These are phyloP conservation scores for Oryzias javanicus DNA, from an alignment of 2,113 vertebrate genomes.

Conservation along the genomic window DNA sequence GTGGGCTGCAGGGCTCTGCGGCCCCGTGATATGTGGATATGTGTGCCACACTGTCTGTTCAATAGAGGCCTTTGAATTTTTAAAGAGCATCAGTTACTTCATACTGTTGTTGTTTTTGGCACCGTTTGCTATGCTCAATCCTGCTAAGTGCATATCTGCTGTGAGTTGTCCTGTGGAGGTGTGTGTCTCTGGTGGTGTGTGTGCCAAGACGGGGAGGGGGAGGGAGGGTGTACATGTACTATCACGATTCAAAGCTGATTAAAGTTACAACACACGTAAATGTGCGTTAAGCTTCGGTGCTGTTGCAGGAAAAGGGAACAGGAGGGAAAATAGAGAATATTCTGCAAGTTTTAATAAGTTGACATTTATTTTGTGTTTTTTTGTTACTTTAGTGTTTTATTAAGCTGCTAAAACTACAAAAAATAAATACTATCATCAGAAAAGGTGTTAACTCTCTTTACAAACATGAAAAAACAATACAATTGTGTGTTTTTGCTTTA, in stretches of 20 bases:
- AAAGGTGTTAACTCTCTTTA: too few relatives aligned
- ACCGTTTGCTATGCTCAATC: constrained; percentile 72
- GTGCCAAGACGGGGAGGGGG: background rate
- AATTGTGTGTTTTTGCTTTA: too few relatives aligned
- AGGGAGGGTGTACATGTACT: background rate
- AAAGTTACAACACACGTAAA: constrained; percentile 5
- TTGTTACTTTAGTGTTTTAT: too few relatives aligned
- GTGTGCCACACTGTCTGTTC: constrained; percentile 72
- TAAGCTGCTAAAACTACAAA: too few relatives aligned
- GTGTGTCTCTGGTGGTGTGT: constrained; percentile 22
- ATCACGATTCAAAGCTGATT: constrained; percentile 7
- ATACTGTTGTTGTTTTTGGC: constrained; percentile 73
- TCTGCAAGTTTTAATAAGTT: too few relatives aligned
- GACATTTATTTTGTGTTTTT: too few relatives aligned
- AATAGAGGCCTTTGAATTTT: constrained; percentile 76
- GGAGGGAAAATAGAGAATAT: too few relatives aligned
- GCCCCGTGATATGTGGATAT: constrained; percentile 64
- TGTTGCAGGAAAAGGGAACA: background rate
- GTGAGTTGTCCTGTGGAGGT: constrained; percentile 31
- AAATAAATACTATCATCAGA: too few relatives aligned
- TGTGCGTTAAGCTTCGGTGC: background rate
- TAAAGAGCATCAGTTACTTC: constrained; percentile 79
- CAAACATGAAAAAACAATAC: too few relatives aligned
- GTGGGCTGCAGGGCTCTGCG: constrained; percentile 49
- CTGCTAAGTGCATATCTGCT: constrained; percentile 64